Base-by-base conservation (phyloP, 2,888 invertebrate species). In the Tetheella fluctuosa region DNA sequence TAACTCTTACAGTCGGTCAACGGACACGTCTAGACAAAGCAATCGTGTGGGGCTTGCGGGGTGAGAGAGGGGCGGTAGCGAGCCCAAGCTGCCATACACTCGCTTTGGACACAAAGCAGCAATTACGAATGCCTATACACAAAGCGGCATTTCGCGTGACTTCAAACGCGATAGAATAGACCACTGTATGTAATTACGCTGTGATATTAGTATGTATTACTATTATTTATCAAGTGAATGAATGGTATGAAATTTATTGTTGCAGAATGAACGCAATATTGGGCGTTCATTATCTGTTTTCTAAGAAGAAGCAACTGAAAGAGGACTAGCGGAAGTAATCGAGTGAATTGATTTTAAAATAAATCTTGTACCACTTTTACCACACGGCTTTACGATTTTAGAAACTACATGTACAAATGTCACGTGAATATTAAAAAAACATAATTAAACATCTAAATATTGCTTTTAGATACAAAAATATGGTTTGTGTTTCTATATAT, bases 211-310 rank as follows among this genome's bases (percentile, higher is more conserved):
- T n/a, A n/a, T n/a, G n/a, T n/a, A n/a, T n/a, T n/a, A n/a, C n/a
- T n/a, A n/a, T n/a, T n/a, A n/a, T n/a, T n/a, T 25, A 25, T 10
- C 23, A 48, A 10, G 23, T 55, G 37, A 17, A 37, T 34, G 20
- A 62, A 59, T 67, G 63, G 67, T 59, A 64, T 30, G 64, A 60
- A 37, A 17, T 52, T 59, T 39, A 53, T 71, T 83, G 80, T 92
- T 91, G 23, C 91, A 92, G 92, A 88, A 80, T 89, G 91, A 90
- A 86, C 74, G 87, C 86, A 62, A 58, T 87, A 52, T 62, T 82
- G 58, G 88, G 89, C 77, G 84, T 85, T 89, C 90, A 89, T 86
- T 89, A 83, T 80, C 79, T 90, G 73, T 80, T 89, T 65, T 72
- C 68, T 53, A 87, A 81, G 84, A 88, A 84, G 83, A 85, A 81